These are phyloP conservation scores for Pachycephus smyrnensis DNA, from an alignment of 2,888 invertebrate species.

Conservation along the genomic window DNA sequence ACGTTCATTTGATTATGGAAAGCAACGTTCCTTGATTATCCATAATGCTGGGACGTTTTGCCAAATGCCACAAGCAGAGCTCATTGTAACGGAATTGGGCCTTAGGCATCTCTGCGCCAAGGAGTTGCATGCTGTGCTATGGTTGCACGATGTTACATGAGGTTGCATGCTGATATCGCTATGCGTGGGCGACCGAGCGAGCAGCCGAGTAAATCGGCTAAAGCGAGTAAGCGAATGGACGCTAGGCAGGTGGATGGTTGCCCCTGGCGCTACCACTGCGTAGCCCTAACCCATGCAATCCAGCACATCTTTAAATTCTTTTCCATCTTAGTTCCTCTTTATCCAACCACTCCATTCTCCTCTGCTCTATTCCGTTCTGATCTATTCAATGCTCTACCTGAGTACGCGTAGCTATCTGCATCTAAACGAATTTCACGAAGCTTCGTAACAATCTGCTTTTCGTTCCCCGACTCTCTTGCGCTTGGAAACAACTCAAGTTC, in stretches of 20 bases:
- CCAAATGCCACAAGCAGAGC: constrained; percentile 56
- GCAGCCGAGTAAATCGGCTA: not conserved
- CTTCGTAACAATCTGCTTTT: too few species aligned
- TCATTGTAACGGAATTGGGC: constrained; percentile 55
- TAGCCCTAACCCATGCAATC: constrained; percentile 17
- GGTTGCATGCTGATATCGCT: constrained; percentile 21
- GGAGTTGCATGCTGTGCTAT: constrained; percentile 2
- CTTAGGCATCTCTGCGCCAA: constrained; percentile 49
- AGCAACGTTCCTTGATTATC: constrained; percentile 22
- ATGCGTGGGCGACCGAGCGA: constrained; percentile 45
- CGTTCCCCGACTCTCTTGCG: too few species aligned
- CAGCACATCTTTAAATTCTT: not conserved
- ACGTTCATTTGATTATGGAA: constrained; percentile 38
- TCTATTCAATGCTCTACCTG: too few species aligned
- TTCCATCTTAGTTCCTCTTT: too few species aligned
- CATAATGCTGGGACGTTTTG: constrained; percentile 45
- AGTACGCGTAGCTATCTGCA: too few species aligned
- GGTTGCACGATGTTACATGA: constrained; percentile 25
- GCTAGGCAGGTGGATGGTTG: constrained; percentile 59
- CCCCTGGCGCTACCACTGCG: constrained; percentile 54
- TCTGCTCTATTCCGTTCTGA: too few species aligned
- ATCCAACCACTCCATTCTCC: too few species aligned
- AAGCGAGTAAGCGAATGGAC: constrained; percentile 26
- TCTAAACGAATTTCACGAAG: too few species aligned
- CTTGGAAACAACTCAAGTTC: too few species aligned